phyloP scores from a whole-genome alignment of 2,888 invertebrate genomes.

The Polymixis lichenea region DNA sequence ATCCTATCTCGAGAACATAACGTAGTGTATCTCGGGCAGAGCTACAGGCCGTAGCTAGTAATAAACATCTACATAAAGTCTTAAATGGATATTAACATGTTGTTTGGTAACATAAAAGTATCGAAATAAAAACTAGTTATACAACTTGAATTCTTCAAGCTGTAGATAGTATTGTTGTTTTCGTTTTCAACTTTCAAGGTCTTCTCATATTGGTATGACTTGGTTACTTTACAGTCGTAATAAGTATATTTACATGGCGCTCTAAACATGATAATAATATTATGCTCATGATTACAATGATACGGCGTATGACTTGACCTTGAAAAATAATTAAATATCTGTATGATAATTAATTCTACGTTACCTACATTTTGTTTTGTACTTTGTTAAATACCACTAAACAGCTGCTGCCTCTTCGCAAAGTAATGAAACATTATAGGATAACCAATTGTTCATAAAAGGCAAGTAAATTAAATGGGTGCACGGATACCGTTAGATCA shows the following conservation, averaged over 20 bases:
- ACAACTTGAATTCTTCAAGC: conserved; percentile 32
- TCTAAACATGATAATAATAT: conserved; percentile 22
- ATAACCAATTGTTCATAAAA: conserved; percentile 2
- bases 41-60: not conserved
- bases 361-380: conserved; percentile 30
- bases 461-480: conserved; percentile 28
- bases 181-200: conserved; percentile 50
- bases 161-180: conserved; percentile 46
- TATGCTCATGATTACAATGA: conserved; percentile 32
- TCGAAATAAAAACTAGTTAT: conserved; percentile 48
- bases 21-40: not conserved
- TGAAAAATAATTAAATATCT: conserved; percentile 27
- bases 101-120: conserved; percentile 22
- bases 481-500: conserved; percentile 39
- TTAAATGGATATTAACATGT: conserved; percentile 18
- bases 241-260: conserved; percentile 35
- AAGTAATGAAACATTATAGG: conserved; percentile 31
- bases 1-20: not conserved
- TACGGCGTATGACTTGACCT: conserved; percentile 3
- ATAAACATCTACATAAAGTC: not conserved
- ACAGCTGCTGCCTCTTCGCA: conserved; percentile 21
- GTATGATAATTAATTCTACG: conserved; percentile 29
- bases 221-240: conserved; percentile 5
- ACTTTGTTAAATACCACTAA: conserved; percentile 20
- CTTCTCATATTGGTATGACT: conserved; percentile 37